Evolutionary conservation across 2,113 vertebrate genomes (phyloP), one percentile per base, ranked within the genome.

Genomic region (Microcebus ravelobensis): DNA sequence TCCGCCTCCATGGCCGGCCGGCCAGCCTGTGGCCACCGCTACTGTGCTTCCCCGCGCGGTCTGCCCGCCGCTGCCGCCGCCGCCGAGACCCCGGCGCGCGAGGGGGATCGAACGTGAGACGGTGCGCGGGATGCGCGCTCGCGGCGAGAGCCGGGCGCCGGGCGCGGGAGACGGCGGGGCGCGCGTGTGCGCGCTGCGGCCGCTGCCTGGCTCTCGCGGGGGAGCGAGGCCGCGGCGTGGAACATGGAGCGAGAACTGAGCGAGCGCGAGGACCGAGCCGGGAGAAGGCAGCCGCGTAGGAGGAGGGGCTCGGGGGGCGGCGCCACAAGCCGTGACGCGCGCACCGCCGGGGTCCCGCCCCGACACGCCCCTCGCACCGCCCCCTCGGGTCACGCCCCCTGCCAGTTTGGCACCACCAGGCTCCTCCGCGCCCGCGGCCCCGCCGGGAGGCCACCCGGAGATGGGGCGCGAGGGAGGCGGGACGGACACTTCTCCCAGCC

Each of bases 1-100:
- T 99, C 98, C 87, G 98, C 98, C 98, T 98, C 98, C 98, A 99
- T 99, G 98, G 97, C 95, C 80, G 12, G 90, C 96, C 91, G 67
- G 73, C 96, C 85, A 55, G 68, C 29, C 61, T 79, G 81, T 68
- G 17, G 94, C 68, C 31, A 93, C 93, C 90, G 91, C 92, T 86
- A 71, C 93, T 42, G 71, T 31, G 81, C 76, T 48, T 36, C 85
- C 92, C 81, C 52, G 89, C 86, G 61, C 86, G 4, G 18, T 90
- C 80, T 23, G 86, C 87, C 92, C 68, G 86, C 87, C 81, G 55
- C 85, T 25, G 52, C 67, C 79, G 87, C 89, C 50, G 80, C 90
- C 4, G 95, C 95, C 77, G 61, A 48, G 57, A 55, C n/a, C 67
- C 74, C 18, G 39, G 80, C 83, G 55, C 96, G 90, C 94, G 67